phyloP scores from a whole-genome alignment of 1,140 invertebrate species.

The Euschistus heros region DNA sequence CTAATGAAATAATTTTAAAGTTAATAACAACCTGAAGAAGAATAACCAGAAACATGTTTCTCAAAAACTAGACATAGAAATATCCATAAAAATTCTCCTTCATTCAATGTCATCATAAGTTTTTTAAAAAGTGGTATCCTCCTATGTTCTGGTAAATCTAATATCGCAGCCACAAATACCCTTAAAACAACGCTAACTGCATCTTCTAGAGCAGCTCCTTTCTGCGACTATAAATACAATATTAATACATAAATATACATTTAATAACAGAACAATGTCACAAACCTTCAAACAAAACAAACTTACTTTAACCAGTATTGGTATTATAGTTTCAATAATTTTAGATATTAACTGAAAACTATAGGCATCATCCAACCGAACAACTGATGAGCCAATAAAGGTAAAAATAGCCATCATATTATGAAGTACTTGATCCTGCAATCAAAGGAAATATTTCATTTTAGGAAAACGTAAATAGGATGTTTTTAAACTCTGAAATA shows the following conservation, averaged over 20 bases:
- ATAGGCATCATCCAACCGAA: conserved; percentile 85
- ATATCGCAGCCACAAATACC: conserved; percentile 77
- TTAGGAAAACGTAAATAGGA: too few relatives aligned
- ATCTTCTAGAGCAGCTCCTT: neutral
- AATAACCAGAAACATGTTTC: conserved; percentile 40
- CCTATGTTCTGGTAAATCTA: conserved; percentile 83
- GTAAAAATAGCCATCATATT: conserved; percentile 93
- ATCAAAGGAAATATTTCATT: conserved; percentile 5
- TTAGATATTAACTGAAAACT: conserved; percentile 86
- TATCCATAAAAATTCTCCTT: conserved; percentile 61
- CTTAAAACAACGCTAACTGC: conserved; percentile 59
- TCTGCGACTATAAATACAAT: neutral
- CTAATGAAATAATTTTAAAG: neutral
- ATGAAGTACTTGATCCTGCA: conserved; percentile 66
- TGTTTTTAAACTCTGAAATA: too few relatives aligned
- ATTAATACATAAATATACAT: neutral
- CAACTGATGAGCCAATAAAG: conserved; percentile 83
- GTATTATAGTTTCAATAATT: conserved; percentile 82
- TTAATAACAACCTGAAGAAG: too few relatives aligned
- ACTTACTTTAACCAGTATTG: conserved; percentile 54
- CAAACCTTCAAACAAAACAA: neutral
- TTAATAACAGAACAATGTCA: too few relatives aligned
- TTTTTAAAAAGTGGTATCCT: conserved; percentile 68
- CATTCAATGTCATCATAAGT: conserved; percentile 58
- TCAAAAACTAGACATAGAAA: conserved; percentile 62